Evolutionary conservation across 2,888 invertebrate species (phyloP).

Genomic region (Cetonia aurata): DNA sequence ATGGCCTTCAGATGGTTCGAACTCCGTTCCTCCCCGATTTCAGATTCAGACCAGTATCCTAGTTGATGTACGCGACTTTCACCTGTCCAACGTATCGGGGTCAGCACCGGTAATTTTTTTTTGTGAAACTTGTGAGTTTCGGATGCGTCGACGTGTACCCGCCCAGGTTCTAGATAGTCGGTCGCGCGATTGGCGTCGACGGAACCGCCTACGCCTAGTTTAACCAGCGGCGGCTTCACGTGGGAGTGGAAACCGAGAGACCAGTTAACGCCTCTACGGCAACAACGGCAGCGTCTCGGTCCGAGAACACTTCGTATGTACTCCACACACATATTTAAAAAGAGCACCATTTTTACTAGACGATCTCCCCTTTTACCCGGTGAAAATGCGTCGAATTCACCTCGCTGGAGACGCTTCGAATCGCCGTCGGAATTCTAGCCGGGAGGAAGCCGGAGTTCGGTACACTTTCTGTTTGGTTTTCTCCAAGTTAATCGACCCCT

Average conservation of each 20-base stretch:
- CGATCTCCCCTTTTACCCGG: conserved; percentile 19
- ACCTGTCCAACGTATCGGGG: conserved; percentile 45
- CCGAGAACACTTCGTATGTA: conserved; percentile 16
- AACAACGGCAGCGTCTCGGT: conserved; percentile 10
- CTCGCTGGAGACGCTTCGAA: conserved; percentile 35
- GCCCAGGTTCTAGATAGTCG: conserved; percentile 59
- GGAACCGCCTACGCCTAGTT: conserved; percentile 63
- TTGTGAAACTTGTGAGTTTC: conserved; percentile 52
- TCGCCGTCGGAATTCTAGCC: conserved; percentile 30
- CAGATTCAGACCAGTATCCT: neutral
- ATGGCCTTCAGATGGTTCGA: neutral
- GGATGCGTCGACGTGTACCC: conserved; percentile 63
- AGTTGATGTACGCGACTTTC: conserved; percentile 28
- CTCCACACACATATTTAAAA: conserved; percentile 48
- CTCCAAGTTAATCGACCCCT: conserved; percentile 67
- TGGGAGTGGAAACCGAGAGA: conserved; percentile 60
- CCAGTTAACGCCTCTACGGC: conserved; percentile 59
- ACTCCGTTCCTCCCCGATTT: neutral
- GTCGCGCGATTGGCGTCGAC: conserved; percentile 65
- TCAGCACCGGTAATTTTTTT: conserved; percentile 44
- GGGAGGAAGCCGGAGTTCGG: conserved; percentile 57
- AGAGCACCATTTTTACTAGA: conserved; percentile 24
- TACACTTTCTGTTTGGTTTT: conserved; percentile 64
- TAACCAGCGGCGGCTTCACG: conserved; percentile 56
- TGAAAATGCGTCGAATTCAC: conserved; percentile 38